Conservation (phyloP, 2,113 vertebrate species). For the Corythornis cristatus region DNA sequence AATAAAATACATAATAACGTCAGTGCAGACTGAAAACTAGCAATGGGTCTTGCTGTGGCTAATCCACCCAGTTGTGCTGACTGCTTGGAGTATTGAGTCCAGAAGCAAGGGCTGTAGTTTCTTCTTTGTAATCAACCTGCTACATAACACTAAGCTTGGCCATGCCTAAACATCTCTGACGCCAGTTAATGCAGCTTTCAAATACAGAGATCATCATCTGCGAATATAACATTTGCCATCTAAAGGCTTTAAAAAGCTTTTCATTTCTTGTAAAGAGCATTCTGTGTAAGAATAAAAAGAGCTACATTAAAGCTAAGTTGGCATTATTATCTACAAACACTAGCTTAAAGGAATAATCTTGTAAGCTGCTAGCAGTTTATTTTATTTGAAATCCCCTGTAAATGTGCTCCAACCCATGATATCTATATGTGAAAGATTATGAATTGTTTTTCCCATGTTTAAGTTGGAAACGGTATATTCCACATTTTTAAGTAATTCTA, state of each 20-base stretch:
- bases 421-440: neutral
- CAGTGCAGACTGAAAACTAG: neutral
- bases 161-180: neutral
- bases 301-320: constrained; percentile 3
- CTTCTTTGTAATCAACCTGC: neutral
- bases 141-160: neutral
- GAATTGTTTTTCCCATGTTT: neutral
- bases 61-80: neutral
- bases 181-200: neutral
- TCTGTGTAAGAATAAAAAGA: neutral
- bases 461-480: neutral
- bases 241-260: neutral
- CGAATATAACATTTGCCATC: neutral
- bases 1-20: neutral
- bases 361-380: neutral
- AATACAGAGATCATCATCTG: neutral
- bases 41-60: neutral
- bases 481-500: neutral
- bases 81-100: neutral
- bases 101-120: neutral
- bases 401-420: neutral
- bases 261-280: neutral
- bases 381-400: constrained; percentile 2
- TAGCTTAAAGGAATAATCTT: constrained; percentile 33
- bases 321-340: constrained; percentile 25